These are phyloP conservation scores for Pelecanus crispus DNA, from an alignment of 2,113 vertebrate genomes.

Conservation along the genomic window DNA sequence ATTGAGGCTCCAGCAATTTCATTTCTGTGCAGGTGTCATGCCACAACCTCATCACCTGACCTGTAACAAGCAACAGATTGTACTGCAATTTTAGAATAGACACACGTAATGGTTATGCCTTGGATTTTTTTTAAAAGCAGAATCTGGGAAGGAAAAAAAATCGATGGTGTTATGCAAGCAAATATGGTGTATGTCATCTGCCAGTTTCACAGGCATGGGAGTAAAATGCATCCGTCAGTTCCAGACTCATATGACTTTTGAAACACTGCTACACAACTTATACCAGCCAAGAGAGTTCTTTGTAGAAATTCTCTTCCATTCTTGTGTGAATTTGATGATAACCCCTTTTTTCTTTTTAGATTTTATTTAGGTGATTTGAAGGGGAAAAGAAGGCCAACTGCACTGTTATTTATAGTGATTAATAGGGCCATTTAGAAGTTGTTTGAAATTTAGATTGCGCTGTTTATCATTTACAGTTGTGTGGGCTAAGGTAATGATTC, in stretches of 20 bases:
- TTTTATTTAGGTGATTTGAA: constrained; percentile 67
- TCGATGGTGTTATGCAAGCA: constrained; percentile 45
- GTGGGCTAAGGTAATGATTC: constrained; percentile 75
- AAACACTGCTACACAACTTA: not conserved
- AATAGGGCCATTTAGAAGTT: constrained; percentile 76
- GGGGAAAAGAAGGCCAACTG: constrained; percentile 60
- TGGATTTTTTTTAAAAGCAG: not conserved
- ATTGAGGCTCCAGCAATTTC: not conserved
- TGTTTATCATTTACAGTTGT: constrained; percentile 80
- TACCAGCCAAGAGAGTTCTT: not conserved
- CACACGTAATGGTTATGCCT: not conserved
- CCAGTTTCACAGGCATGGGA: constrained; percentile 18
- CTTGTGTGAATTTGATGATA: constrained; percentile 20
- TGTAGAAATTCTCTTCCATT: constrained; percentile 7
- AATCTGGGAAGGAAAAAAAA: constrained; percentile 28
- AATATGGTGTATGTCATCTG: constrained; percentile 54
- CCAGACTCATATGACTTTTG: not conserved
- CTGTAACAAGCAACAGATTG: constrained; percentile 33
- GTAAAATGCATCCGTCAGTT: not conserved
- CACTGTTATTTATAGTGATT: constrained; percentile 73
- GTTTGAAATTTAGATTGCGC: constrained; percentile 73
- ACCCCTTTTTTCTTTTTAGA: constrained; percentile 22
- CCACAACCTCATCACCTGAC: not conserved
- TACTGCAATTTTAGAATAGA: constrained; percentile 15
- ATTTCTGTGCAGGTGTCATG: not conserved